Evolutionary conservation across 2,888 invertebrate species (phyloP).

Genomic region (Agapostemon virescens): DNA sequence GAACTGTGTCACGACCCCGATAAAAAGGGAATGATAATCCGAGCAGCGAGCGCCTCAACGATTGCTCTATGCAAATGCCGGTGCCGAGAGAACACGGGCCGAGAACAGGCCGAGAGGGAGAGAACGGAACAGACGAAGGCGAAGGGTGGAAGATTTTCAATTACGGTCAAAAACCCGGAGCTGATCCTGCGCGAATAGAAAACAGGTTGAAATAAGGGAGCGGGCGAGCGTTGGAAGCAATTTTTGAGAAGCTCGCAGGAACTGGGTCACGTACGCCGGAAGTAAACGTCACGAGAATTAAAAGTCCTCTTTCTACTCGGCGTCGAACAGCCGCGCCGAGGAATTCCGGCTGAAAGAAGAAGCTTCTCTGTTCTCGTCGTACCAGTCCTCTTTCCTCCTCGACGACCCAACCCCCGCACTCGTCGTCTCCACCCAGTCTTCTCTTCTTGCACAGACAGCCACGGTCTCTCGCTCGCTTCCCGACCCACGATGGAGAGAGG

Average conservation of each 20-base stretch:
- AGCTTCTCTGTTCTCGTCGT: slow-evolving; percentile 21
- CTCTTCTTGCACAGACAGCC: background rate
- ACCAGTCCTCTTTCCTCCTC: background rate
- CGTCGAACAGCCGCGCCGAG: slow-evolving; percentile 33
- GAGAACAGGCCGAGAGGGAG: background rate
- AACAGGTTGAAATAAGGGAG: slow-evolving; percentile 43
- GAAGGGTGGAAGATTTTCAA: slow-evolving; percentile 63
- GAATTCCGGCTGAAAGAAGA: slow-evolving; percentile 45
- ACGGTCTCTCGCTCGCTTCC: slow-evolving; percentile 6
- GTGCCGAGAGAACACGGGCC: background rate
- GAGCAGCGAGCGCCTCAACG: slow-evolving; percentile 41
- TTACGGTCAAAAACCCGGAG: slow-evolving; percentile 54
- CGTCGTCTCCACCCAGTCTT: background rate
- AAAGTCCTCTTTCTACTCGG: slow-evolving; percentile 39
- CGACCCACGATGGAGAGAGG: slow-evolving; percentile 33
- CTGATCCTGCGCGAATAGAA: slow-evolving; percentile 49
- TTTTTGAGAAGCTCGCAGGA: slow-evolving; percentile 54
- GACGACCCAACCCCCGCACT: background rate
- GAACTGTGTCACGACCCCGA: slow-evolving; percentile 55
- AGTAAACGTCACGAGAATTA: slow-evolving; percentile 63
- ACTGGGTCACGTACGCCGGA: slow-evolving; percentile 66
- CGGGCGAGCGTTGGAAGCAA: slow-evolving; percentile 39
- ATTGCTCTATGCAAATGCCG: slow-evolving; percentile 45
- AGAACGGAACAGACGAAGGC: background rate
- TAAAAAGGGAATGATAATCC: slow-evolving; percentile 62